Base-by-base conservation (phyloP, 2,113 vertebrate genomes). In the Sardina pilchardus region DNA sequence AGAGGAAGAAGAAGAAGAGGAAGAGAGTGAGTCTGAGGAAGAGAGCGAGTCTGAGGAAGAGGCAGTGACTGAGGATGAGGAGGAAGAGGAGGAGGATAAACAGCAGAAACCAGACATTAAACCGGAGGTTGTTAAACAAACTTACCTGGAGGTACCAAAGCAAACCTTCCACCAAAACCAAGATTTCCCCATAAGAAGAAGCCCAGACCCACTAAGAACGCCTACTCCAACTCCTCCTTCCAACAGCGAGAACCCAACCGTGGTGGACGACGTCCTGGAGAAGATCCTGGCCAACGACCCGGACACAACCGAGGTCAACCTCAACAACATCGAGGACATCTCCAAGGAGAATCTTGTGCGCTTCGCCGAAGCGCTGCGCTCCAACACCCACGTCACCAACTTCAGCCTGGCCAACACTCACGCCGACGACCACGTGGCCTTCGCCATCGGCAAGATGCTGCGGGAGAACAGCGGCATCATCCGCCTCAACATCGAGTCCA, bases 281-380 rank as follows among this genome's bases (percentile, higher is more conserved):
- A 96, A 93, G 90, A 95, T 97, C 44, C 94, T 93, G 4, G 92
- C 67, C 90, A 93, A 99, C 1, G 96, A 99, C 88, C 92, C 96
- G 0, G 94, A 97, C 63, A 96, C 96, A 81, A 95, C 89, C 0
- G 97, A 99, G 48, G 96, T 99, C 85, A 99, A 99, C 63, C 92
- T 99, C 88, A 99, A 99, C 94, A 99, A 99, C 82, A 97, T 99
- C 8, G 98, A 99, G 39, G 98, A 99, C 87, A 96, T 99, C 91
- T 96, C 93, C 0, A 88, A 96, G 59, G 97, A 96, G 84, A 99
- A 95, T 81, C 95, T 99, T 0, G 93, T 96, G 39, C 94, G 95
- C n/a, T 98, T 99, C 75, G 95, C 97, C 0, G 96, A 99, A 82
- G 98, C 97, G 0, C 91, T 99, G 87, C 92, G 92, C 87, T 92